Conservation (phyloP, 2,797 vertebrate species). For the Gorsachius magnificus region DNA sequence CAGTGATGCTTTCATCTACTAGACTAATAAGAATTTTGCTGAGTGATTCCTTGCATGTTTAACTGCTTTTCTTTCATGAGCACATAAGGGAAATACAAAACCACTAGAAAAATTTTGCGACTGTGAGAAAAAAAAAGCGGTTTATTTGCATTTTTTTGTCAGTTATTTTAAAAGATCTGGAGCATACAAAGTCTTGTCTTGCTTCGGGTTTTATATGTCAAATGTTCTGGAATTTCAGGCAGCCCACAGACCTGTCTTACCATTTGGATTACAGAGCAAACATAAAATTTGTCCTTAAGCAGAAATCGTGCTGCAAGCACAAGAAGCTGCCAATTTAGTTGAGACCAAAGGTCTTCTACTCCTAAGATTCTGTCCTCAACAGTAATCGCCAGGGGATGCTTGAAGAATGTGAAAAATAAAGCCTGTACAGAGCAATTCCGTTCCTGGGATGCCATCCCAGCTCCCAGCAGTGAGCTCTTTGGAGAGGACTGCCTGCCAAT, state of each 20-base stretch:
- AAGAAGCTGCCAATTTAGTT: background rate
- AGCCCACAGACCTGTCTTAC: background rate
- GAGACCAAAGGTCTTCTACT: background rate
- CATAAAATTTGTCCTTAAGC: background rate
- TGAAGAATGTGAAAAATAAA: background rate
- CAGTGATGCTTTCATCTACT: background rate
- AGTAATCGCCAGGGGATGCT: background rate
- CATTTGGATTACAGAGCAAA: background rate
- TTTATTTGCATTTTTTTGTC: background rate
- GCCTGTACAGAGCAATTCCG: background rate
- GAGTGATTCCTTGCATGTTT: background rate
- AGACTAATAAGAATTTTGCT: background rate
- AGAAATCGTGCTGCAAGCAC: background rate
- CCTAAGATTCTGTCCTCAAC: background rate
- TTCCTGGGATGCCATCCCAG: background rate
- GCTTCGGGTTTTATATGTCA: background rate
- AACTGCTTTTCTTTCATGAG: background rate
- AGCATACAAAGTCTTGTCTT: background rate
- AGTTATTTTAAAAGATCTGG: background rate
- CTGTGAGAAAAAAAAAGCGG: background rate
- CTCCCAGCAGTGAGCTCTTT: too few relatives aligned
- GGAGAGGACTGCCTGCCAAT: background rate
- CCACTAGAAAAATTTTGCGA: background rate
- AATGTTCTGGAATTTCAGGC: background rate
- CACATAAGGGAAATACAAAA: background rate